These are phyloP conservation scores for Galagoides demidoff DNA, from an alignment of 2,797 vertebrate species.

Conservation along the genomic window DNA sequence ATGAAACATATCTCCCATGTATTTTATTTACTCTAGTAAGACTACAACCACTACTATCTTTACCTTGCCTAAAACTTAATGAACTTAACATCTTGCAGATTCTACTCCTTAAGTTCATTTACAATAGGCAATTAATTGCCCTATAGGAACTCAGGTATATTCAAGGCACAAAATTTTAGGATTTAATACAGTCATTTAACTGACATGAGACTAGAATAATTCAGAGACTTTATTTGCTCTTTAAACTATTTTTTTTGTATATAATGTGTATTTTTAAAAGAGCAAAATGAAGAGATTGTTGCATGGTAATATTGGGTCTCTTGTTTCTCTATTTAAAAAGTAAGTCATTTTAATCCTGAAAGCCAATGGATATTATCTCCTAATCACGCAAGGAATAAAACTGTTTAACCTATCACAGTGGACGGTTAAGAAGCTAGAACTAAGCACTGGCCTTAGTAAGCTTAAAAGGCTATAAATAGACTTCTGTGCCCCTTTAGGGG, in stretches of 20 bases:
- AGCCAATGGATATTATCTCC: not conserved
- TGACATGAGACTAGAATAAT: not conserved
- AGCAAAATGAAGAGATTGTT: not conserved
- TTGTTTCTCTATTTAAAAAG: slow-evolving; percentile 18
- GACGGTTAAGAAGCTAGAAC: not conserved
- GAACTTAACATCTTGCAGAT: too few species aligned
- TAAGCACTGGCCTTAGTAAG: not conserved
- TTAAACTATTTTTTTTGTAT: not conserved
- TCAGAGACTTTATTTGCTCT: slow-evolving; percentile 1
- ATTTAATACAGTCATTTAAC: not conserved
- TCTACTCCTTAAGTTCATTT: too few species aligned
- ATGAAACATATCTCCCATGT: rapidly evolving
- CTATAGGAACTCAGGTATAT: not conserved
- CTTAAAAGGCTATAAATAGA: slow-evolving; percentile 4
- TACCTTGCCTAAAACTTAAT: not conserved
- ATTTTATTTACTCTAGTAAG: not conserved
- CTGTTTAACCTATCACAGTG: not conserved
- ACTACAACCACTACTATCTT: not conserved
- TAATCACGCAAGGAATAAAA: slow-evolving; percentile 12
- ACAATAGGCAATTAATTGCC: not conserved
- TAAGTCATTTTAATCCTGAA: slow-evolving; percentile 12
- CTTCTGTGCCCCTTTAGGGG: not conserved
- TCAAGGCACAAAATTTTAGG: not conserved
- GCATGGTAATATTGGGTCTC: not conserved
- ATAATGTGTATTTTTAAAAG: not conserved